phyloP scores from a whole-genome alignment of 2,113 vertebrate species.

The Hoplias malabaricus region DNA sequence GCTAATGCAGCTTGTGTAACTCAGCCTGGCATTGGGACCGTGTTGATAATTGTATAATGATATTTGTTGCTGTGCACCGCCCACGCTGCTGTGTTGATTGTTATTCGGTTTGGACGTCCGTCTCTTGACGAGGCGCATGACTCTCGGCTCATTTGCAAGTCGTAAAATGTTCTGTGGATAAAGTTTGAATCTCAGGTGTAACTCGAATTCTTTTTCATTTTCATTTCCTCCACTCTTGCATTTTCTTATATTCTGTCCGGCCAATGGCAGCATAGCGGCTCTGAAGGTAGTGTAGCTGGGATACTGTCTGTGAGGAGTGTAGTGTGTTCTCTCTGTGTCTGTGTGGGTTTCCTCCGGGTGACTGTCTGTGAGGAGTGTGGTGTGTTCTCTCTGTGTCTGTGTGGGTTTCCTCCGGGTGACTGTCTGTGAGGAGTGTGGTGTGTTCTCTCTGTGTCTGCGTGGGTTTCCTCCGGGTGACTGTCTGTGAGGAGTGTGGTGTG shows the following conservation, averaged over 20 bases:
- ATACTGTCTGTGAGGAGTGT: no score
- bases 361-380: no score
- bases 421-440: no score
- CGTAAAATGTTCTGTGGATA: not conserved
- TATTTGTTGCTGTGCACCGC: conserved; percentile 6
- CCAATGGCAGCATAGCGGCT: no score
- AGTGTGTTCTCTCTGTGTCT: no score
- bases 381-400: no score
- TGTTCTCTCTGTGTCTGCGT: no score
- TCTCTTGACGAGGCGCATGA: not conserved
- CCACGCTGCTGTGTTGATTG: conserved; percentile 9
- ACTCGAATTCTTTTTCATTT: not conserved
- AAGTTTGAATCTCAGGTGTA: not conserved
- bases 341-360: no score
- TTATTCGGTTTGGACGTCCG: not conserved
- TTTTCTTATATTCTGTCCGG: not conserved
- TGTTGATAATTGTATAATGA: conserved; percentile 27
- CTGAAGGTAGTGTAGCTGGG: no score
- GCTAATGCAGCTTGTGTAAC: not conserved
- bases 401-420: no score
- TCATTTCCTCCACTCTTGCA: not conserved
- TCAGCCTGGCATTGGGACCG: not conserved
- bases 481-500: no score
- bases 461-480: no score
- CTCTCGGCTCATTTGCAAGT: conserved; percentile 5